Evolutionary conservation across 2,888 invertebrate species (phyloP), one percentile per base, ranked within the genome.

Genomic region (Sminthurides aquaticus): DNA sequence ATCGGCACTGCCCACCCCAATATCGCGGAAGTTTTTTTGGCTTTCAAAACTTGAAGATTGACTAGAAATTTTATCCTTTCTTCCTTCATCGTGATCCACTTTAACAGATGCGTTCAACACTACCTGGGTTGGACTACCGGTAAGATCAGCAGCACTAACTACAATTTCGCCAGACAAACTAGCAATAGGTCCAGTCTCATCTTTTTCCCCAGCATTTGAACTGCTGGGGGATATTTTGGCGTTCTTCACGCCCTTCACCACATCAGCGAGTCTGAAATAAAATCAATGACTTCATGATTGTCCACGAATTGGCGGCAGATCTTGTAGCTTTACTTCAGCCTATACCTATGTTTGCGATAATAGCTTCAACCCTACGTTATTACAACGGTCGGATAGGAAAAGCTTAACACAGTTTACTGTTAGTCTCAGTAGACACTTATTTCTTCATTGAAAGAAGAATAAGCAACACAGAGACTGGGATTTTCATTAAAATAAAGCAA

Each of bases 171-270:
- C 57, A 56, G 62, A 43, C 48, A 43, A n/a, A 54, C 52, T 29
- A 57, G 57, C 49, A 28, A 28, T 56, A 34, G 62, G 22, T 11
- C 43, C 52, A 57, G 29, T 25, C 20, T 71, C 72, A 8, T 73
- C 71, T 49, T 72, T 70, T 3, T 71, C 72, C 28, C n/a, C 65
- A 26, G 48, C 59, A 26, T 28, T 56, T 25, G 62, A 60, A 8
- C 63, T 60, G 11, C 27, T 28, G 1, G 68, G 49, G 24, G 65
- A 59, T 25, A 72, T 63, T 68, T 83, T 84, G 70, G 82, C 79
- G 77, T 84, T 85, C 60, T 84, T 85, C 49, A 86, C 86, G 65
- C 88, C 88, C 75, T 88, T 88, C 57, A 90, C 89, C 54, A 90
- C 89, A 78, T 90, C 90, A 15, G 89, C 85, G 76, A 89, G 81